Conservation (phyloP, 2,113 vertebrate genomes). For the Oreotrochilus melanogaster region DNA sequence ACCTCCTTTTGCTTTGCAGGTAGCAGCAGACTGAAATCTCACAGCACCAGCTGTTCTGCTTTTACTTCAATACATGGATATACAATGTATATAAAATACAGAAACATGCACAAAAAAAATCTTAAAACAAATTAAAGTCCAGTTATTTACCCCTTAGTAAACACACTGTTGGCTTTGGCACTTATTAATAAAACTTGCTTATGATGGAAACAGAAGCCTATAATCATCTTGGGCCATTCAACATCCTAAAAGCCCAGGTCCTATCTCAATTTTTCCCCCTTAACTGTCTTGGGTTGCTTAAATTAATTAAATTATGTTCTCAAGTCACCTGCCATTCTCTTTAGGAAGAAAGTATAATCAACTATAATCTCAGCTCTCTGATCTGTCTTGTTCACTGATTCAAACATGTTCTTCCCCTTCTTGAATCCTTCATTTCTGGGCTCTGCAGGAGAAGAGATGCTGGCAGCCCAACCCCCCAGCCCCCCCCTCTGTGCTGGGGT, state of each 20-base stretch:
- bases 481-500: accelerated
- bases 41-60: neutral
- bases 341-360: neutral
- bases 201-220: neutral
- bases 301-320: neutral
- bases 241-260: neutral
- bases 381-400: neutral
- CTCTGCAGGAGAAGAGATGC: accelerated
- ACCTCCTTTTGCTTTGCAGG: neutral
- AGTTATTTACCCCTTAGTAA: neutral
- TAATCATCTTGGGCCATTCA: neutral
- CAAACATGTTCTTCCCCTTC: neutral
- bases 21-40: neutral
- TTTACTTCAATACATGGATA: neutral
- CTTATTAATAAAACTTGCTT: neutral
- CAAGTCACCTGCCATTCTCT: neutral
- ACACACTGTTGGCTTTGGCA: neutral
- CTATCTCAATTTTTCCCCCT: neutral
- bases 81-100: neutral
- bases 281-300: neutral
- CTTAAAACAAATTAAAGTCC: neutral
- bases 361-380: neutral
- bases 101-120: neutral
- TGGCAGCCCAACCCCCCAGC: accelerated
- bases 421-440: neutral